phyloP scores from a whole-genome alignment of 1,140 invertebrate species.

The Zaprionus nigranus region DNA sequence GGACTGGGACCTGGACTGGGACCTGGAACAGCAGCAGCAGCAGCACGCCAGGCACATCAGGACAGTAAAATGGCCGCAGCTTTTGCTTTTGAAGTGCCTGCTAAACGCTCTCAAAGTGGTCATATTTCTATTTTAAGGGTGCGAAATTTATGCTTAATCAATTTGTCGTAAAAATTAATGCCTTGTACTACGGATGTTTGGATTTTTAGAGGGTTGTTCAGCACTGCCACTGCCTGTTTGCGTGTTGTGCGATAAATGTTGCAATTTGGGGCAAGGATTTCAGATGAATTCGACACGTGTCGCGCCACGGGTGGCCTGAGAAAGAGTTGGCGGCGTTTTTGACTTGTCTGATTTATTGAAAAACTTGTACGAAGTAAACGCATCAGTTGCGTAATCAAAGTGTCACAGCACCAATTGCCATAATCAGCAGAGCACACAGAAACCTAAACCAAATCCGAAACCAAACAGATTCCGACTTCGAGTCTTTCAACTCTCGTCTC shows the following conservation, averaged over 20 bases:
- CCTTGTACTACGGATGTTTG: conserved; percentile 50
- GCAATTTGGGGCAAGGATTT: conserved; percentile 48
- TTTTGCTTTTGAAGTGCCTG: conserved; percentile 79
- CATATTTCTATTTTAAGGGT: conserved; percentile 66
- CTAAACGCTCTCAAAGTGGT: conserved; percentile 79
- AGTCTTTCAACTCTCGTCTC: conserved; percentile 14
- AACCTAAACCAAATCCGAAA: conserved; percentile 18
- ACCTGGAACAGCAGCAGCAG: not conserved
- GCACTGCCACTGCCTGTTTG: conserved; percentile 3
- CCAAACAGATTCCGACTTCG: no score
- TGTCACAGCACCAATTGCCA: conserved; percentile 71
- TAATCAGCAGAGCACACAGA: conserved; percentile 54
- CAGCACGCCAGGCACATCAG: not conserved
- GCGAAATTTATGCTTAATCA: conserved; percentile 80
- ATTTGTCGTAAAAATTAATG: conserved; percentile 84
- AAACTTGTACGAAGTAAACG: conserved; percentile 27
- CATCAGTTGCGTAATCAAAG: conserved; percentile 70
- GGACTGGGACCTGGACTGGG: conserved; percentile 42
- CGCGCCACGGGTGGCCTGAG: conserved; percentile 32
- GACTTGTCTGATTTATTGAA: conserved; percentile 54
- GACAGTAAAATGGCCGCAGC: conserved; percentile 10
- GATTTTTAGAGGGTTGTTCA: conserved; percentile 36
- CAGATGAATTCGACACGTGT: conserved; percentile 61
- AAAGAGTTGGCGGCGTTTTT: conserved; percentile 25
- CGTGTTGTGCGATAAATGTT: conserved; percentile 57